Evolutionary conservation across 1,140 invertebrate genomes (phyloP).

Genomic region (Carposina sasakii): DNA sequence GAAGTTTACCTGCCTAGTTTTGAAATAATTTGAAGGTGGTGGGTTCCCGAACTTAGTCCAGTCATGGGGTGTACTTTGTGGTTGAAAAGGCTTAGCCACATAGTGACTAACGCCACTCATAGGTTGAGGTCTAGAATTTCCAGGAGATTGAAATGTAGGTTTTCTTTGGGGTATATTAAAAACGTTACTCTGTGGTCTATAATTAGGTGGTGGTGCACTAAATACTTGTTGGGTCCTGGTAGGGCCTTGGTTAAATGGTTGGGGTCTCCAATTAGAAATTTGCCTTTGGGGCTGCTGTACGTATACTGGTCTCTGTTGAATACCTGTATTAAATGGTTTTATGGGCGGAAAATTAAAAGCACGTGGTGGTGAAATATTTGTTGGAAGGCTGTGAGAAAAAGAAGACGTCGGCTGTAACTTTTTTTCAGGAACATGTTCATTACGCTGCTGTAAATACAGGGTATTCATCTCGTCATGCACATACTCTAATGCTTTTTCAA

Average conservation of each 20-base stretch:
- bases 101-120: background rate
- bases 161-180: background rate
- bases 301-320: too few species aligned
- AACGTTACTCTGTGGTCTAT: background rate
- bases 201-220: background rate
- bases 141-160: background rate
- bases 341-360: too few species aligned
- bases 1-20: background rate
- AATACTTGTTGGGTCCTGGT: constrained; percentile 2
- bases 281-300: too few species aligned
- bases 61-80: background rate
- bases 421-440: too few species aligned
- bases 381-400: too few species aligned
- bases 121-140: too few species aligned
- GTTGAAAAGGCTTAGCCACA: background rate
- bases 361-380: too few species aligned
- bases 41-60: background rate
- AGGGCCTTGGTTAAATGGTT: too few species aligned
- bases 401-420: too few species aligned
- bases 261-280: too few species aligned
- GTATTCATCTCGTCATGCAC: constrained; percentile 1
- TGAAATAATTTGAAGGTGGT: background rate
- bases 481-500: constrained; percentile 1
- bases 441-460: background rate
- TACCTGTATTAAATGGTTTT: too few species aligned